These are phyloP conservation scores for Psittacula echo DNA, from an alignment of 2,797 vertebrate genomes.

Conservation along the genomic window DNA sequence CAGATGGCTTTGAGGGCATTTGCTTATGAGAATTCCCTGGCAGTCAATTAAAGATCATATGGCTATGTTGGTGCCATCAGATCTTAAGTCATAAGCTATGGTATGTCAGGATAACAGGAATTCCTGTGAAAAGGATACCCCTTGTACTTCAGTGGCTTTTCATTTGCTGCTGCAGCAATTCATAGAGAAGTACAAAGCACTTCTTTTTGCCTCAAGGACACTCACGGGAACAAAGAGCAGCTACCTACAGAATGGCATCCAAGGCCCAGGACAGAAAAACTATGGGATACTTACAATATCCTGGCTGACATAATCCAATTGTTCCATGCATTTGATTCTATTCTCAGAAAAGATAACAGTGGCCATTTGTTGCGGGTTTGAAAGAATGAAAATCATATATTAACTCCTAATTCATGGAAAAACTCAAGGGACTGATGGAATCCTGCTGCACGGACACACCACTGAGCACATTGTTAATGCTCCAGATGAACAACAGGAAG, in stretches of 20 bases:
- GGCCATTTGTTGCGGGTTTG: rapidly evolving
- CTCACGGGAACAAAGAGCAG: not conserved
- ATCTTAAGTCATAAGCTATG: not conserved
- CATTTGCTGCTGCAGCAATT: not conserved
- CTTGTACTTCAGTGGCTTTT: not conserved
- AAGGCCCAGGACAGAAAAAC: not conserved
- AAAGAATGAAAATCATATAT: not conserved
- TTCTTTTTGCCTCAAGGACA: not conserved
- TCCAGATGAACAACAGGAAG: not conserved
- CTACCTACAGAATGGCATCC: not conserved
- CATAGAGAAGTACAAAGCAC: not conserved
- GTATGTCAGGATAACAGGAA: not conserved
- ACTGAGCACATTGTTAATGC: rapidly evolving
- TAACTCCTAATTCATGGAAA: not conserved
- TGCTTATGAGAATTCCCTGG: not conserved
- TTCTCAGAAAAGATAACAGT: not conserved
- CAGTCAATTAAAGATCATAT: not conserved
- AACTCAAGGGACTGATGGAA: not conserved
- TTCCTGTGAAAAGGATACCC: not conserved
- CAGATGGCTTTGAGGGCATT: not conserved
- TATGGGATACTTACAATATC: rapidly evolving
- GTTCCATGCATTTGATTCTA: not conserved
- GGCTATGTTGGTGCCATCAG: not conserved
- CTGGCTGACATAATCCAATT: not conserved
- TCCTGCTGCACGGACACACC: rapidly evolving